A percentile compares a stretch with the other conserved stretches of the same genome.
phyloP scores from a whole-genome alignment of 2,113 vertebrate genomes.

The Laterallus jamaicensis region DNA sequence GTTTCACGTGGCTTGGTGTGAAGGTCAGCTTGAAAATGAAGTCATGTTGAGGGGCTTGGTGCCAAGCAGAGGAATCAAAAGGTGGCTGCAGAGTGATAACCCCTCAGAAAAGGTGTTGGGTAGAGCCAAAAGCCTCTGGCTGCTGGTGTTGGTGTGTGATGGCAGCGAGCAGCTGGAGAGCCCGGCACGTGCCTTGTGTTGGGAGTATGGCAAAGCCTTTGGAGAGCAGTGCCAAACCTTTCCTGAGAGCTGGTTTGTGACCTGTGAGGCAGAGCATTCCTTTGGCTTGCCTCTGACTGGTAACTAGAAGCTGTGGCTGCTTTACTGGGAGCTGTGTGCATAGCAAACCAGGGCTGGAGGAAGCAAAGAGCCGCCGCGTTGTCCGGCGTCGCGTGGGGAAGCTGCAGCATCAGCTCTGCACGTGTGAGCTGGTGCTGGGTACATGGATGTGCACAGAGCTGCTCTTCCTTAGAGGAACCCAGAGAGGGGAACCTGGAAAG shows the following conservation, averaged over 20 bases:
- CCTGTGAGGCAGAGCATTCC: not conserved
- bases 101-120: not conserved
- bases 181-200: no score
- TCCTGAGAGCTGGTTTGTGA: not conserved
- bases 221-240: not conserved
- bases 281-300: not conserved
- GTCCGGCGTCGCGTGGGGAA: not conserved
- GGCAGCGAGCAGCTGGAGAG: not conserved
- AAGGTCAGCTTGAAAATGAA: not conserved
- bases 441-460: not conserved
- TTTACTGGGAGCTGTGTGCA: no score
- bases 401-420: not conserved
- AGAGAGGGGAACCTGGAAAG: not conserved
- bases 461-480: not conserved
- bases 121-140: not conserved
- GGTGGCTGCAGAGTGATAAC: rapidly evolving
- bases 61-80: not conserved
- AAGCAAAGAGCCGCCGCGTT: not conserved
- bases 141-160: not conserved
- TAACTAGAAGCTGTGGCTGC: not conserved
- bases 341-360: not conserved
- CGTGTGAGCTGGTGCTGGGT: not conserved
- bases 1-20: rapidly evolving
- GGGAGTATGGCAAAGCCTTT: not conserved
- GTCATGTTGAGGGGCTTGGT: not conserved